Base-by-base conservation (phyloP, 2,113 vertebrate species). In the Amphiprion ocellaris region DNA sequence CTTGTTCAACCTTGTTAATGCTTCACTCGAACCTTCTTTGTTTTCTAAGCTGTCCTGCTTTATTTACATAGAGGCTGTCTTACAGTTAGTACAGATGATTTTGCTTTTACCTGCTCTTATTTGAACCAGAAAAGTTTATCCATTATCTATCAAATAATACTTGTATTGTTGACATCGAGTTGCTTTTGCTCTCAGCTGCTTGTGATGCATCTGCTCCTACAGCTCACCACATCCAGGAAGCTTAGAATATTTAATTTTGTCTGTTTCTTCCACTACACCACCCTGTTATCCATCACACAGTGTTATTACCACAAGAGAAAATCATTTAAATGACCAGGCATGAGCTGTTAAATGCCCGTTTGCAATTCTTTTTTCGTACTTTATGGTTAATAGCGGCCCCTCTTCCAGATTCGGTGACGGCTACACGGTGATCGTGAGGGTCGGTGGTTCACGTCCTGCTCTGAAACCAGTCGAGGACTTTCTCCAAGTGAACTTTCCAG, bases 381-480 rank as follows among this genome's bases (percentile, higher is more conserved):
- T 10, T 69, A 63, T 23, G 7, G 49, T 69, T 19, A 30, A 58
- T 12, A 50, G 15, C 53, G 12, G 16, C 1, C 30, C 44, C 11
- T 62, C 4, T 54, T 85, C n/a, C 72, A 99, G 98, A 78, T 99
- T 99, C 81, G 97, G 98, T 21, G 98, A 99, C 5, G 98, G 98
- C 28, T 99, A 99, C 87, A 99, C 97, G 0, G 95, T 99, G 75
- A 94, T 96, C 0, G 95, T 99, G 66, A 93, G 96, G 54, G 97
- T 99, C 66, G 92, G 94, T 14, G 97, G 97, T 6, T 90, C 92
- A 41, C 94, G 92, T 39, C 95, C 97, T 1, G 92, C 91, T 54
- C 52, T 99, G 85, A 93, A 92, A 54, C 95, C 96, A 0, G 96
- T 99, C 0, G 96, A 98, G 89, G 95, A 96, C 26, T 99, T 99